Evolutionary conservation across 2,797 vertebrate species (phyloP).

Genomic region (Cheirogaleus major): DNA sequence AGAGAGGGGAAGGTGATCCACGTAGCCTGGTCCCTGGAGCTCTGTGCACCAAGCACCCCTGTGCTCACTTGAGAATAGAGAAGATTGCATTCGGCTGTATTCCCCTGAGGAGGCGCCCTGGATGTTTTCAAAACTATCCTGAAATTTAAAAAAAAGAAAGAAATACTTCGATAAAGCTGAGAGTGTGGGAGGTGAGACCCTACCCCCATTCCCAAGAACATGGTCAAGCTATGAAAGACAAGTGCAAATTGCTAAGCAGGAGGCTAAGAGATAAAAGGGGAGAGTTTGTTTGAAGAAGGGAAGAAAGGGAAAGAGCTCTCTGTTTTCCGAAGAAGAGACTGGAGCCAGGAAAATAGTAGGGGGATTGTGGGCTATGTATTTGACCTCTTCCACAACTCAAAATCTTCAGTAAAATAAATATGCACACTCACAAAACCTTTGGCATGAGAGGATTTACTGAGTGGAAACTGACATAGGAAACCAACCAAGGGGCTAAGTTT

Average conservation of each 20-base stretch:
- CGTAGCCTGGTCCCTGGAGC: not conserved
- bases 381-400: not conserved
- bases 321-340: not conserved
- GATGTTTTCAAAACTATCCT: not conserved
- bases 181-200: not conserved
- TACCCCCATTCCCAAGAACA: not conserved
- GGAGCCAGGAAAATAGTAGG: not conserved
- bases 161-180: not conserved
- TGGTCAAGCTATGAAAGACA: not conserved
- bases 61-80: not conserved
- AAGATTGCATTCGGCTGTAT: not conserved
- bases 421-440: not conserved
- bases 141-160: no score
- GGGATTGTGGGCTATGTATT: not conserved
- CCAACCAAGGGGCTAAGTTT: not conserved
- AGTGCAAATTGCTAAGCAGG: not conserved
- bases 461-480: not conserved
- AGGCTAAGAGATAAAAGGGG: not conserved
- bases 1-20: not conserved
- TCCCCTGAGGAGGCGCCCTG: not conserved
- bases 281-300: not conserved
- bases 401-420: not conserved
- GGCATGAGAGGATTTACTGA: not conserved
- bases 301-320: not conserved
- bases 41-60: accelerated